Percentiles rank a stretch among this genome's conserved stretches.
Evolutionary conservation across 2,797 vertebrate species (phyloP).

Genomic region (Cheirogaleus major): DNA sequence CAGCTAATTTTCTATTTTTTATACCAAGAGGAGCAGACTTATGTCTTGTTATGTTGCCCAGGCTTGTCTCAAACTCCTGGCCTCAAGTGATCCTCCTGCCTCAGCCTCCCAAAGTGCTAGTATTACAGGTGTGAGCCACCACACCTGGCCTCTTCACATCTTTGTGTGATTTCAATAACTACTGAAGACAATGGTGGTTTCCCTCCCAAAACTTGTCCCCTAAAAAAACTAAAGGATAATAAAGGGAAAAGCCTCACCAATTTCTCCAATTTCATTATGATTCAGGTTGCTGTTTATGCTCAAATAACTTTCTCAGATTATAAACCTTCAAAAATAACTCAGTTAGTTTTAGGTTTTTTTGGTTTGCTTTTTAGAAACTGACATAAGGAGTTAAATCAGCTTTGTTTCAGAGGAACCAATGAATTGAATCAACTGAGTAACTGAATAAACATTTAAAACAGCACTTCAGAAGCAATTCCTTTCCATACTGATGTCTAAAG

Average conservation of each 20-base stretch:
- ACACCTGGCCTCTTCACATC: not conserved
- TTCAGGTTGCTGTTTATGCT: constrained; percentile 4
- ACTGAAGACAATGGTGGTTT: constrained; percentile 1
- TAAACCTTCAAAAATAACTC: constrained; percentile 36
- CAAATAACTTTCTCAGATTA: constrained; percentile 35
- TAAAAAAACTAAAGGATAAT: not conserved
- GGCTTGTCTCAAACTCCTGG: not conserved
- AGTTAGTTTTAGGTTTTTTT: not conserved
- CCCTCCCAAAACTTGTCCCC: not conserved
- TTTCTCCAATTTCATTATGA: constrained; percentile 24
- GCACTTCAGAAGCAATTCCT: constrained; percentile 54
- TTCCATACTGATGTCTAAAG: constrained; percentile 6
- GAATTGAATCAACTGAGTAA: constrained; percentile 42
- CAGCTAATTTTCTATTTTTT: not conserved
- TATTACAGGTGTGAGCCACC: not conserved
- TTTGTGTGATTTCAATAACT: constrained; percentile 28
- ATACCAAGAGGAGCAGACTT: not conserved
- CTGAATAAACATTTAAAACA: constrained; percentile 35
- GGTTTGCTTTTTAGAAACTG: not conserved
- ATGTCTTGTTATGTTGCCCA: not conserved
- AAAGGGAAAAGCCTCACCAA: not conserved
- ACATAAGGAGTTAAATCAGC: constrained; percentile 23
- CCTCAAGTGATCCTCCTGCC: not conserved
- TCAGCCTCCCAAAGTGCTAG: not conserved
- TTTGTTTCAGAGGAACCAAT: not conserved